Evolutionary conservation across 2,888 invertebrate genomes (phyloP), one percentile per base, ranked within the genome.

Genomic region (Caenorhabditis sp.): DNA sequence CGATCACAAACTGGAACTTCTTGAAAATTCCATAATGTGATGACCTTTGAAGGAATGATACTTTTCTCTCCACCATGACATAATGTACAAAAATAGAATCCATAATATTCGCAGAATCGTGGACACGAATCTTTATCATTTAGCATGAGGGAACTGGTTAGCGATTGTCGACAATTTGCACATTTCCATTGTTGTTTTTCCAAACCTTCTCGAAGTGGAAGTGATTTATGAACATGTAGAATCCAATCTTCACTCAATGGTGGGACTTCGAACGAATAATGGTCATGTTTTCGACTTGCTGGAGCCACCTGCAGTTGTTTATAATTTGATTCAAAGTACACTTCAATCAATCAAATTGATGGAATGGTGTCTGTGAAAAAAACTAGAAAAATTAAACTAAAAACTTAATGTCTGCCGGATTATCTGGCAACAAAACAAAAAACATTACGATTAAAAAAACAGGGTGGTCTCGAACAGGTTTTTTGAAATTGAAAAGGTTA

Each of bases 1-100:
- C 93, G 93, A 82, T 92, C 92, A 14, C 93, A 93, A 14, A 94
- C 94, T n/a, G 92, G 91, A 89, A 92, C 93, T 85, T 92, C 92
- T 69, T 88, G 90, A 67, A 89, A 91, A 80, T 89, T 89, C 90
- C 90, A 90, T 62, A 88, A 88, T 69, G 88, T 86, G 23, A 91
- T 83, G 58, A 90, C 89, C 26, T 88, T 84, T 1, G 89, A 89
- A 17, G 91, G 91, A 84, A 94, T 93, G 75, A 92, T 89, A 4
- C 92, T 91, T 67, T 92, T 90, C 86, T 93, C 92, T 88, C 93
- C 93, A 26, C 92, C 92, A 88, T 94, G 94, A 88, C 94, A 94
- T 57, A 93, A 93, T 14, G 93, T 93, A 86, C 94, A 94, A 89
- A 94, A 93, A 89, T 93, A 93, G 85, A 93, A 91, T 12, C 94